Evolutionary conservation across 2,888 invertebrate species (phyloP), one percentile per base, ranked within the genome.

Genomic region (Lagria hirta): DNA sequence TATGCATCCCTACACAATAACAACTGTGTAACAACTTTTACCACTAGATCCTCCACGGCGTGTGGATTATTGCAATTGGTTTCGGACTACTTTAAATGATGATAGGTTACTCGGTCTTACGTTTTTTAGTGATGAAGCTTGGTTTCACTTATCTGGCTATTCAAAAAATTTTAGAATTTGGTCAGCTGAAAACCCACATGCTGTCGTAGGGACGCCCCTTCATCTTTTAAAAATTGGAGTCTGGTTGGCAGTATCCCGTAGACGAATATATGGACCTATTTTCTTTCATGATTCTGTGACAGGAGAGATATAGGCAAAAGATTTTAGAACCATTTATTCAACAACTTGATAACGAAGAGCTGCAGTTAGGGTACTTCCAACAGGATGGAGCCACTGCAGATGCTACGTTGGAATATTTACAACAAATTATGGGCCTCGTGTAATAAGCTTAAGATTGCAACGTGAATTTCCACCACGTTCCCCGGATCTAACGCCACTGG

Each of bases 381-480:
- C 18, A 18, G 4, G 18, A 22, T 8, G 4, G 10, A 22, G n/a
- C 10, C 10, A 8, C n/a, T 22, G 22, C 3, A 4, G 7, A 22
- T n/a, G n/a, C n/a, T n/a, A n/a, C n/a, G n/a, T n/a, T n/a, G n/a
- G n/a, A n/a, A n/a, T n/a, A n/a, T n/a, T n/a, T n/a, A n/a, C n/a
- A n/a, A n/a, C n/a, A n/a, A n/a, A n/a, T n/a, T n/a, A n/a, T n/a
- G n/a, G n/a, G n/a, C n/a, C n/a, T 7, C 22, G 7, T 22, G 3
- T 7, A 7, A 22, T 22, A 22, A 4, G 22, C 10, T 11, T 8
- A 22, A 3, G 7, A 4, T 7, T 22, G n/a, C n/a, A 22, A 8
- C 22, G 8, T 8, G 22, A 22, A 11, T n/a, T n/a, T n/a, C 22
- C 22, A 8, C 8, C 22, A 8, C 22, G 22, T 22, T 22, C 22